Evolutionary conservation across 1,140 invertebrate species (phyloP).

Genomic region (Drosophila murphyi): DNA sequence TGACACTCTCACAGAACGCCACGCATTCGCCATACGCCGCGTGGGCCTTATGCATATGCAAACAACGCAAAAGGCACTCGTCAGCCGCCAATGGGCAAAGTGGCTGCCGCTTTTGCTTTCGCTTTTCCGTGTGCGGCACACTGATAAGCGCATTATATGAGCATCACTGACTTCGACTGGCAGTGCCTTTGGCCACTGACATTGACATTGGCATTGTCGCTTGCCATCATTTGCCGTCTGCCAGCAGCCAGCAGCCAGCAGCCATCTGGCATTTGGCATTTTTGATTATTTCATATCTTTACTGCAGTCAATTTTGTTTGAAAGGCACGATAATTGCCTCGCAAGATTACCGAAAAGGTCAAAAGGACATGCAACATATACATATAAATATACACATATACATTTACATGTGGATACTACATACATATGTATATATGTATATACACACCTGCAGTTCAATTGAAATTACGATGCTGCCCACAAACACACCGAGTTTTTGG

Average conservation of each 20-base stretch:
- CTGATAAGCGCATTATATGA: conserved; percentile 78
- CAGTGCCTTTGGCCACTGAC: conserved; percentile 1
- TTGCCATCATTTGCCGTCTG: not conserved
- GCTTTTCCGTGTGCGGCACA: conserved; percentile 38
- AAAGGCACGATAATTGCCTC: conserved; percentile 42
- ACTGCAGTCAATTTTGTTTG: conserved; percentile 39
- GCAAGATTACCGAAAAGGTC: conserved; percentile 39
- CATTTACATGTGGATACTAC: not conserved
- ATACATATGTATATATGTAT: conserved; percentile 11
- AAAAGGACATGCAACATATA: conserved; percentile 47
- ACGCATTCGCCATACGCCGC: conserved; percentile 50
- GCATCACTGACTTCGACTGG: conserved; percentile 53
- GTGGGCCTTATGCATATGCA: conserved; percentile 73
- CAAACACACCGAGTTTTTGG: not conserved
- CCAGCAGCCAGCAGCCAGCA: not conserved
- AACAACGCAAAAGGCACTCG: conserved; percentile 41
- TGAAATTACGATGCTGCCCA: conserved; percentile 29
- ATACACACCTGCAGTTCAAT: conserved; percentile 43
- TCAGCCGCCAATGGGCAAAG: conserved; percentile 16
- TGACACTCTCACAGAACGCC: conserved; percentile 1
- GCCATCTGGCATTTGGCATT: conserved; percentile 12
- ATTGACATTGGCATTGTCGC: conserved; percentile 20
- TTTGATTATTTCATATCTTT: conserved; percentile 6
- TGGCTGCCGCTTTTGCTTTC: not conserved
- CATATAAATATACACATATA: conserved; percentile 7